Percentiles rank a stretch among this genome's conserved stretches.
phyloP scores from a whole-genome alignment of 2,888 invertebrate genomes.

The Philaethria dido region DNA sequence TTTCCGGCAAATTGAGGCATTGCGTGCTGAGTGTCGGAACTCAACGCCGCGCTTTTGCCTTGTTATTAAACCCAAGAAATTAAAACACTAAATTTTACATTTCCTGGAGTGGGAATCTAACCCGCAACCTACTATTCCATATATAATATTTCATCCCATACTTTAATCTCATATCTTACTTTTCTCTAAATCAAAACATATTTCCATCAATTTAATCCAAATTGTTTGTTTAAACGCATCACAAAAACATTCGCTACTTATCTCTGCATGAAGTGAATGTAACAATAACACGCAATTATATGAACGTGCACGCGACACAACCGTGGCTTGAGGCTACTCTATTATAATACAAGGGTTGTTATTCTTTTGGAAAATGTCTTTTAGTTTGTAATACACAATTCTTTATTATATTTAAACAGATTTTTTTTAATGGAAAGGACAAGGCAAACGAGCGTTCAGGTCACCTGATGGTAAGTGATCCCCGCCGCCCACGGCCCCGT shows the following conservation, averaged over 20 bases:
- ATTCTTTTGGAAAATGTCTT: slow-evolving; percentile 6
- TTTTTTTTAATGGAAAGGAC: no score
- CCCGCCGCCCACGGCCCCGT: no score
- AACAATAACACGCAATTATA: slow-evolving; percentile 6
- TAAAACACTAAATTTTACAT: no score
- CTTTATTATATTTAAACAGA: neutral
- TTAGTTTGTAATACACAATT: neutral
- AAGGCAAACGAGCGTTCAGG: no score
- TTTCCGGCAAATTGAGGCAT: no score
- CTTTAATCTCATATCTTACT: neutral
- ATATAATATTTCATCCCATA: no score
- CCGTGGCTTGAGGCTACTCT: slow-evolving; percentile 11
- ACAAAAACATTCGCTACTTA: slow-evolving; percentile 17
- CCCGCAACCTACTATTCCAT: no score
- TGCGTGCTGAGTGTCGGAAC: no score
- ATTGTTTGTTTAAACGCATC: slow-evolving; percentile 16
- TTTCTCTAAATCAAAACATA: neutral
- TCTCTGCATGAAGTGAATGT: slow-evolving; percentile 14
- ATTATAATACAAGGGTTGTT: slow-evolving; percentile 14
- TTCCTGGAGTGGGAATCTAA: no score
- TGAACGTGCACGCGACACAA: slow-evolving; percentile 9
- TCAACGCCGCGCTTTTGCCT: no score
- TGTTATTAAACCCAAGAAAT: no score
- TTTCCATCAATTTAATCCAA: neutral
- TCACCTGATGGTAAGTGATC: no score